Evolutionary conservation across 2,797 vertebrate species (phyloP).

Genomic region (Malurus splendens): DNA sequence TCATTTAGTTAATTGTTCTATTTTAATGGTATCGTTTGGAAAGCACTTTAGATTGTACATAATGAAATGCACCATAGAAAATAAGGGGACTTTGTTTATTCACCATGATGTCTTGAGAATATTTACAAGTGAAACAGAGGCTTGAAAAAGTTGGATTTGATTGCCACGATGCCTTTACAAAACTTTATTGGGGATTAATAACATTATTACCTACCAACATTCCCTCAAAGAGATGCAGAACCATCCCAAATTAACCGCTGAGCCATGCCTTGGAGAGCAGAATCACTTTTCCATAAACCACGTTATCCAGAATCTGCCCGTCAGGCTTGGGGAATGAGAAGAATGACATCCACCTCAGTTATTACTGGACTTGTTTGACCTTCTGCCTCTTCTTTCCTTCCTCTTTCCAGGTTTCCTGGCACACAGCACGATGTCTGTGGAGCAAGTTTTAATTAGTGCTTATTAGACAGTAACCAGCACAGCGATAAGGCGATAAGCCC

Average conservation of each 20-base stretch:
- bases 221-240: neutral
- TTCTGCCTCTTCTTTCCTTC: neutral
- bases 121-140: neutral
- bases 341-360: neutral
- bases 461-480: neutral
- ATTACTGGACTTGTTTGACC: neutral
- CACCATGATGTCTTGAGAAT: neutral
- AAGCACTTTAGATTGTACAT: neutral
- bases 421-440: accelerated
- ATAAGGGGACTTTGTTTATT: neutral
- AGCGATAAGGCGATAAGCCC: neutral
- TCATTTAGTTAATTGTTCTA: neutral
- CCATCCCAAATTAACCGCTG: neutral
- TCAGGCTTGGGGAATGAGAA: neutral
- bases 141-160: neutral
- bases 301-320: neutral
- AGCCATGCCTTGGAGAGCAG: neutral
- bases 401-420: neutral
- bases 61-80: neutral
- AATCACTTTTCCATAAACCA: neutral
- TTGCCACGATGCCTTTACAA: neutral
- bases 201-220: neutral
- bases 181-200: neutral
- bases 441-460: accelerated
- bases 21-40: neutral